These are phyloP conservation scores for Apamea sordens DNA, from an alignment of 2,888 invertebrate genomes.

Conservation along the genomic window DNA sequence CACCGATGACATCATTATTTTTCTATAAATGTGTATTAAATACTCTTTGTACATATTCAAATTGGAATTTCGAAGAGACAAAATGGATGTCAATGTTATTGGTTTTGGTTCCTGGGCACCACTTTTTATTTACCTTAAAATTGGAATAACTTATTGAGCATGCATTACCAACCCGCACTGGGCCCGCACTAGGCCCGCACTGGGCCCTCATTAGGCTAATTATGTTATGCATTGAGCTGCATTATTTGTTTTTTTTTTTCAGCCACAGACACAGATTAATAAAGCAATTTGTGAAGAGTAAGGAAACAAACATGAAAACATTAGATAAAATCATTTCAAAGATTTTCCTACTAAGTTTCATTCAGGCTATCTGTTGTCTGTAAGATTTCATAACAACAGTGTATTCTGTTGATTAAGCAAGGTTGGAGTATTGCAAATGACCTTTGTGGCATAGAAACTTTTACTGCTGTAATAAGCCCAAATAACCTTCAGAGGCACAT, in stretches of 20 bases:
- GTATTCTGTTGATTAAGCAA: conserved; percentile 29
- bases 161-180: no score
- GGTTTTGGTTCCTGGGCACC: no score
- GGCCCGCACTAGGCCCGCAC: no score
- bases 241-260: not conserved
- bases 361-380: not conserved
- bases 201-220: no score
- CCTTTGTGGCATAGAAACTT: conserved; percentile 52
- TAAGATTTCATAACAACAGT: conserved; percentile 4
- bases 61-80: no score
- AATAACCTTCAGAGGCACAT: conserved; percentile 32
- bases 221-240: not conserved
- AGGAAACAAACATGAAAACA: not conserved
- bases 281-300: not conserved
- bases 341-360: not conserved
- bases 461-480: conserved; percentile 10
- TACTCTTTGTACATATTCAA: no score
- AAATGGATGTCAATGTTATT: no score
- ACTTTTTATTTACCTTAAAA: not conserved
- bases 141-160: not conserved
- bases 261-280: not conserved
- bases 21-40: no score
- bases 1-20: no score
- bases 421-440: conserved; percentile 33
- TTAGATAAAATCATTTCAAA: not conserved